Evolutionary conservation across 2,888 invertebrate genomes (phyloP).

Genomic region (Smittia sp.): DNA sequence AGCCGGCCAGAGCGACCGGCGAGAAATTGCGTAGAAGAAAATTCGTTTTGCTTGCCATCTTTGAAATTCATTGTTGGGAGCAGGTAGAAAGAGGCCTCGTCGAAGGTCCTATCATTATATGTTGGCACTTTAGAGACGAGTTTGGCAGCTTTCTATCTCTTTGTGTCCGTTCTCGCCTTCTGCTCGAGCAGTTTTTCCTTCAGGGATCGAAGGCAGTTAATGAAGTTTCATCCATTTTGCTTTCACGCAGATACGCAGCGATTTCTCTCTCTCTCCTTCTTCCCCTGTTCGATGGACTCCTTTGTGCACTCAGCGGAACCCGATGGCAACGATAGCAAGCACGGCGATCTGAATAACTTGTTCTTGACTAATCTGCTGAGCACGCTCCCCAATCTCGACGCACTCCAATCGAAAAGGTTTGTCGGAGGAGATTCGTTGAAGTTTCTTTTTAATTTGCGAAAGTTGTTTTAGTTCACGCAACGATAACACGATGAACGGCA

Average conservation of each 20-base stretch:
- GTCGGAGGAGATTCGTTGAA: background rate
- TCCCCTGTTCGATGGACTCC: constrained; percentile 31
- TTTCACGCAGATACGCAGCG: background rate
- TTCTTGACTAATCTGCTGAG: constrained; percentile 9
- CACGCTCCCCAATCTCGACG: background rate
- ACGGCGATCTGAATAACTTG: background rate
- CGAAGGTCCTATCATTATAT: too few relatives aligned
- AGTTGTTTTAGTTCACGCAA: background rate
- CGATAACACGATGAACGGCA: constrained; percentile 6
- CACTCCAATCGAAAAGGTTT: background rate
- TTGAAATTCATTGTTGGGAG: too few relatives aligned
- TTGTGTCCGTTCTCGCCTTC: too few relatives aligned
- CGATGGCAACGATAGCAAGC: background rate
- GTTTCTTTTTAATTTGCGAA: background rate
- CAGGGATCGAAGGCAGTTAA: background rate
- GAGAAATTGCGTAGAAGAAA: too few relatives aligned
- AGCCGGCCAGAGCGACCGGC: too few relatives aligned
- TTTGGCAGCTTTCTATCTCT: too few relatives aligned
- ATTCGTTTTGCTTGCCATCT: too few relatives aligned
- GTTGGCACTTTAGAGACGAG: too few relatives aligned
- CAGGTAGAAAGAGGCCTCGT: too few relatives aligned
- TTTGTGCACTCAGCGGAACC: background rate
- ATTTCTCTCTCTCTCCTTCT: background rate
- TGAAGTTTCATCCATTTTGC: constrained; percentile 4
- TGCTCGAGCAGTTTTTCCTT: too few relatives aligned